Base-by-base conservation (phyloP, 2,797 vertebrate species). In the Phataginus tricuspis region DNA sequence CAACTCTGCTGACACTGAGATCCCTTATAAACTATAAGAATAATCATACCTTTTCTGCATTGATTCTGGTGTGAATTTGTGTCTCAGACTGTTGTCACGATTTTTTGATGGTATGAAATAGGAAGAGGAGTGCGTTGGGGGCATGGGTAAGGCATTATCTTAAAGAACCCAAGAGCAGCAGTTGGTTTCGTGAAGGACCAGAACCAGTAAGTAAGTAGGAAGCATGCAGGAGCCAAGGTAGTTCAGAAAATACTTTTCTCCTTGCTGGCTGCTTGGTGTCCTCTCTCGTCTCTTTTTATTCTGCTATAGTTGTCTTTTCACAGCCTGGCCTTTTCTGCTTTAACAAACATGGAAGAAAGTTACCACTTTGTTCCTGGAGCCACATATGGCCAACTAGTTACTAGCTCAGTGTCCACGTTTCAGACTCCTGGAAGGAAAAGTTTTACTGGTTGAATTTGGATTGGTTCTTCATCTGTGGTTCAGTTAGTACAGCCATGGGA, bases 311-410 rank as follows among this genome's bases (percentile, higher is more conserved):
- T 96, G 49, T 90, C 55, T 82, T 95, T 63, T n/a, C 49, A 9
- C 8, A 72, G 27, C 51, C 7, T 95, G 45, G 34, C 53, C 53
- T 94, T 95, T 75, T 72, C 21, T 49, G 1, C 63, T 86, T 66
- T 86, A 89, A 86, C 39, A 94, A 91, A 75, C 13, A 23, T 42
- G 55, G 84, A 63, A 88, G 78, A 92, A 87, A 82, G 88, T 75
- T 77, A 11, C 37, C n/a, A 4, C 77, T 80, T 95, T 37, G 63
- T 92, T 88, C 59, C 31, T 96, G n/a, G 74, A 82, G 25, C 39
- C 59, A 79, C 45, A 64, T 37, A n/a, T 25, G 59, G 78, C 37
- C 66, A 77, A 15, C 7, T 88, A 51, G 64, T 93, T 55, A 49
- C 2, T 80, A 82, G 10, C 10, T 57, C 19, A 77, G 18, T 75